Evolutionary conservation across 2,113 vertebrate species (phyloP).

Genomic region (Acinonyx jubatus): DNA sequence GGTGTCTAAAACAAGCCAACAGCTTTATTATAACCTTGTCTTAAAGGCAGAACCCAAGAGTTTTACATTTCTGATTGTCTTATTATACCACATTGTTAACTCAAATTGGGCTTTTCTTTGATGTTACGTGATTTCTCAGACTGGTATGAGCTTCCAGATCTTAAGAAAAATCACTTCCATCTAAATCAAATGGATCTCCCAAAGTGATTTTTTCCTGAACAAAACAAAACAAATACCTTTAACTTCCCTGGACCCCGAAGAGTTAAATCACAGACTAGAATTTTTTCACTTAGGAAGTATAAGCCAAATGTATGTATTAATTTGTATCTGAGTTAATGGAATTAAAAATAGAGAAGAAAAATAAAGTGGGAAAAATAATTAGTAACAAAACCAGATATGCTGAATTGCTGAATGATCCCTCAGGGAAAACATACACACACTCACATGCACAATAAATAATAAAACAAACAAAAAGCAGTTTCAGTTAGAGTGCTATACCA

Average conservation of each 20-base stretch:
- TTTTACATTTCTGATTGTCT: constrained; percentile 30
- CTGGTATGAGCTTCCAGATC: constrained; percentile 39
- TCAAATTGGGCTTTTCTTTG: background rate
- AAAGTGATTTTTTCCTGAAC: background rate
- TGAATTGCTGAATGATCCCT: background rate
- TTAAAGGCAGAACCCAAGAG: constrained; percentile 57
- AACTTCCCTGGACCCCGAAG: background rate
- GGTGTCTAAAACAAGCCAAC: constrained; percentile 59
- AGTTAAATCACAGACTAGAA: background rate
- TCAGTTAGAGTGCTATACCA: background rate
- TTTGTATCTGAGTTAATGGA: background rate
- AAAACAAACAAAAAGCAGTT: background rate
- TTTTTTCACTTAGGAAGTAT: background rate
- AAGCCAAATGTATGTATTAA: background rate
- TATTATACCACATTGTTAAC: background rate
- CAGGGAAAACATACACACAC: background rate
- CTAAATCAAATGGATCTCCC: constrained; percentile 11
- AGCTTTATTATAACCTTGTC: constrained; percentile 21
- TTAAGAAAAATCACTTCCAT: constrained; percentile 40
- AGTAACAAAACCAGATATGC: background rate
- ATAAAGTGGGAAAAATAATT: background rate
- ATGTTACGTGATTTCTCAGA: background rate
- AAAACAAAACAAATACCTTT: background rate
- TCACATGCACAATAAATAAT: background rate
- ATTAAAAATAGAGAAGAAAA: background rate